Conservation (phyloP, 35 echinoderm and acorn worm genomes). For the Apostichopus parvimensis region DNA sequence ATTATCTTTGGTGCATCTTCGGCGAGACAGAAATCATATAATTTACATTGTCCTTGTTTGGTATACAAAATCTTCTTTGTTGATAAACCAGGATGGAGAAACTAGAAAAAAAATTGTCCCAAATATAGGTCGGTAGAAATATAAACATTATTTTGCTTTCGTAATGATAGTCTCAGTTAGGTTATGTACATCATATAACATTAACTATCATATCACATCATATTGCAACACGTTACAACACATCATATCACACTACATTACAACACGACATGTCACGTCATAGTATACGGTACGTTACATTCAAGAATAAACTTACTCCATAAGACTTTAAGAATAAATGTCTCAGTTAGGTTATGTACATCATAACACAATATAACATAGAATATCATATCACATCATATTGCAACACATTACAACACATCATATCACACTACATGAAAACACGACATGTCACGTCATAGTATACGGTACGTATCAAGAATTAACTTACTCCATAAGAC, state of each 20-base stretch:
- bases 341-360: neutral
- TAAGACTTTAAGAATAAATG: neutral
- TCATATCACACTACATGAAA: neutral
- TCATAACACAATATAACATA: neutral
- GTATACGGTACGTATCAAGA: neutral
- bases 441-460: too few relatives aligned
- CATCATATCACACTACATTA: neutral
- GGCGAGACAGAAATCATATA: constrained; percentile 15
- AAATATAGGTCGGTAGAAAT: too few relatives aligned
- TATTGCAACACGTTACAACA: too few relatives aligned
- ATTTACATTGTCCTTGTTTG: neutral
- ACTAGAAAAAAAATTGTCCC: neutral
- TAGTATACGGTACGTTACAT: too few relatives aligned
- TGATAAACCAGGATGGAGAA: constrained; percentile 11
- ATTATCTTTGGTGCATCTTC: neutral
- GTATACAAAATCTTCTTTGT: constrained; percentile 14
- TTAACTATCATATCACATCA: too few relatives aligned
- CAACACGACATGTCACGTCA: too few relatives aligned
- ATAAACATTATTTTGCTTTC: too few relatives aligned
- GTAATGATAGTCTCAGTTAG: too few relatives aligned
- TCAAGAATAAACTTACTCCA: neutral
- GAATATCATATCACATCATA: too few relatives aligned
- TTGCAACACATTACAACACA: too few relatives aligned
- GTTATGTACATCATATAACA: too few relatives aligned
- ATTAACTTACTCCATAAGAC: constrained; percentile 23